A percentile compares a stretch with the other conserved stretches of the same genome.
Evolutionary conservation across 2,888 invertebrate species (phyloP).

Genomic region (Lasioglossum leucozonium): DNA sequence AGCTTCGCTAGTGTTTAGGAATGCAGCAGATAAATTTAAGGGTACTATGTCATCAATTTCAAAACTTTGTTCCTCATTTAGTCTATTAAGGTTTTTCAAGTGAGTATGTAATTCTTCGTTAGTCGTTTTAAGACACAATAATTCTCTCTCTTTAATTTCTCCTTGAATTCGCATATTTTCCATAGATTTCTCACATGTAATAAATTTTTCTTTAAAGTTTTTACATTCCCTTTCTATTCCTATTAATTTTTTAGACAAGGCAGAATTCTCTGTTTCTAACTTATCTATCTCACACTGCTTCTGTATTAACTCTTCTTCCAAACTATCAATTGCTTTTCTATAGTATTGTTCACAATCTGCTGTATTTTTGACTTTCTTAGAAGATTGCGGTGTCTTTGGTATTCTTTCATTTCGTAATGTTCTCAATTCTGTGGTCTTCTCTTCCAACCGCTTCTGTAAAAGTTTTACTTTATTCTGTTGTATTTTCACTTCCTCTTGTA

Average conservation of each 20-base stretch:
- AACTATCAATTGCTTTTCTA: constrained; percentile 85
- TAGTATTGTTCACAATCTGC: constrained; percentile 79
- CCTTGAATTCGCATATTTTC: constrained; percentile 72
- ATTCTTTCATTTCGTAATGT: constrained; percentile 80
- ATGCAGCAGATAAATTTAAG: constrained; percentile 28
- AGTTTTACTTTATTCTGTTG: constrained; percentile 86
- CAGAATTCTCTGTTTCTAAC: constrained; percentile 86
- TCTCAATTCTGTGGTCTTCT: constrained; percentile 82
- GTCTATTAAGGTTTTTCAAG: constrained; percentile 74
- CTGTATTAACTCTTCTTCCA: constrained; percentile 86
- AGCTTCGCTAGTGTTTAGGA: constrained; percentile 76
- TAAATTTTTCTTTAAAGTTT: constrained; percentile 71
- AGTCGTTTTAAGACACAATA: constrained; percentile 73
- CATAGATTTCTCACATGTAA: constrained; percentile 68
- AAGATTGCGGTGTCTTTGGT: constrained; percentile 79
- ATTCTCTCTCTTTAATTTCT: constrained; percentile 77
- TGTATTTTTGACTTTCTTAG: constrained; percentile 76
- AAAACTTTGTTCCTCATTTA: constrained; percentile 76
- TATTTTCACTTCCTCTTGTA: constrained; percentile 87
- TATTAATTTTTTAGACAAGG: constrained; percentile 83
- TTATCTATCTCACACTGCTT: constrained; percentile 86
- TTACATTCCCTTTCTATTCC: constrained; percentile 62
- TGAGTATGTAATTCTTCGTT: constrained; percentile 78
- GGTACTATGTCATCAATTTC: constrained; percentile 74
- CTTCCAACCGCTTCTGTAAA: constrained; percentile 85